Evolutionary conservation across 1,140 invertebrate genomes (phyloP).

Genomic region (Penaeus chinensis): DNA sequence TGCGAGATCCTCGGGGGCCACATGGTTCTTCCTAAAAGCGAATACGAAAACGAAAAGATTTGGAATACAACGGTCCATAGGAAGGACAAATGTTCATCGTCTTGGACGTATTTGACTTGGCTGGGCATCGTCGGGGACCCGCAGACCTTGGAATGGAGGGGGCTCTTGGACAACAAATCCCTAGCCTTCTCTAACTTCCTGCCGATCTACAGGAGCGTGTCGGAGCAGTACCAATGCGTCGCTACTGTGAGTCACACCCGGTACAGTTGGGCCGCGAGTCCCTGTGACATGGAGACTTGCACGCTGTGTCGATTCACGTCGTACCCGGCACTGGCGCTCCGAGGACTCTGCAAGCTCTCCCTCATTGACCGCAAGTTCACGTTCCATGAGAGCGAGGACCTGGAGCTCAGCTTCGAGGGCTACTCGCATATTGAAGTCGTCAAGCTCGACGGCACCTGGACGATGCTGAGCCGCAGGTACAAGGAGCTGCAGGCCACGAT

Average conservation of each 20-base stretch:
- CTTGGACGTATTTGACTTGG: constrained; percentile 46
- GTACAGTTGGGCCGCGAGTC: constrained; percentile 44
- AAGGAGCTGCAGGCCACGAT: constrained; percentile 11
- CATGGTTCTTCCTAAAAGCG: constrained; percentile 28
- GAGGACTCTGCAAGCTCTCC: constrained; percentile 42
- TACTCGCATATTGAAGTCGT: constrained; percentile 15
- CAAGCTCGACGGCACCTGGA: constrained; percentile 2
- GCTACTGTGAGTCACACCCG: constrained; percentile 33
- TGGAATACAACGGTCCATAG: constrained; percentile 14
- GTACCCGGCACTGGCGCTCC: constrained; percentile 33
- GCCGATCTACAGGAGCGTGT: constrained; percentile 25
- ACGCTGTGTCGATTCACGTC: constrained; percentile 44
- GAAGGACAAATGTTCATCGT: constrained; percentile 31
- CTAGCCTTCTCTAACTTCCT: constrained; percentile 29
- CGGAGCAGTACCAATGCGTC: constrained; percentile 49
- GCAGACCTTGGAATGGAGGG: constrained; percentile 2
- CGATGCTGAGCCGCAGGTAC: constrained; percentile 42
- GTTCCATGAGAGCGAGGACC: constrained; percentile 36
- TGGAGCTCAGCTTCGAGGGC: constrained; percentile 30
- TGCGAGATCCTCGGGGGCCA: constrained; percentile 37
- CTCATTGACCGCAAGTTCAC: constrained; percentile 20
- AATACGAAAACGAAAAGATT: constrained; percentile 9
- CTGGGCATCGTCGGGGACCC: constrained; percentile 24
- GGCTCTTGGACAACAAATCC: constrained; percentile 2
- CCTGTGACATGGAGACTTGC: constrained; percentile 47